A percentile compares a stretch with the other conserved stretches of the same genome.
Evolutionary conservation across 1,140 invertebrate genomes (phyloP).

Genomic region (Heliconius himera): DNA sequence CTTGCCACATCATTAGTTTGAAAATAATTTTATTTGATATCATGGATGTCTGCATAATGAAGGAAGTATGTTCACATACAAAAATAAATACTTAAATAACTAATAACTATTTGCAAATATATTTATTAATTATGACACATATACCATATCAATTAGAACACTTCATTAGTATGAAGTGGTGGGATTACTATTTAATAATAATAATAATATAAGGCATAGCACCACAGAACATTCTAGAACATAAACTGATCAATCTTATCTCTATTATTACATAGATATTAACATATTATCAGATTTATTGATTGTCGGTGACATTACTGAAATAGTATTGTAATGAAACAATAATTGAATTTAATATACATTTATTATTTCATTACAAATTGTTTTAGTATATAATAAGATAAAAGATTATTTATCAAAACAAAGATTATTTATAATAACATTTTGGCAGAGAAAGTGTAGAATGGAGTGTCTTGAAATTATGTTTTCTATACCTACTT

Average conservation of each 20-base stretch:
- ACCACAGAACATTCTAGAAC: constrained; percentile 45
- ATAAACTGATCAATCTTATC: constrained; percentile 46
- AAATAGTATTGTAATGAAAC: not conserved
- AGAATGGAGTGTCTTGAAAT: too few species aligned
- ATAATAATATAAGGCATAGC: not conserved
- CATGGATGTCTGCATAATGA: too few species aligned
- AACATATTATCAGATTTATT: constrained; percentile 23
- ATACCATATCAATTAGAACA: not conserved
- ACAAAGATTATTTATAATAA: too few species aligned
- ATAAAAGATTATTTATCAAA: too few species aligned
- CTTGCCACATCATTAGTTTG: too few species aligned
- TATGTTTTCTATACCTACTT: too few species aligned
- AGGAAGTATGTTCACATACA: not conserved
- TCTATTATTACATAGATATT: constrained; percentile 9
- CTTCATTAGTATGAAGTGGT: constrained; percentile 6
- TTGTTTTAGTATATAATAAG: too few species aligned
- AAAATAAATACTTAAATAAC: not conserved
- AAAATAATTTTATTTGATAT: not conserved
- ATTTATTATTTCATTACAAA: too few species aligned
- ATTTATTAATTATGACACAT: not conserved
- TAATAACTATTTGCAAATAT: not conserved
- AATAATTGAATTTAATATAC: not conserved
- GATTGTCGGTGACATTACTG: constrained; percentile 6
- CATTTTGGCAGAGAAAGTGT: too few species aligned
- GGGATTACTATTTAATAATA: constrained; percentile 16